Evolutionary conservation across 2,113 vertebrate genomes (phyloP).

Genomic region (Otis tarda): DNA sequence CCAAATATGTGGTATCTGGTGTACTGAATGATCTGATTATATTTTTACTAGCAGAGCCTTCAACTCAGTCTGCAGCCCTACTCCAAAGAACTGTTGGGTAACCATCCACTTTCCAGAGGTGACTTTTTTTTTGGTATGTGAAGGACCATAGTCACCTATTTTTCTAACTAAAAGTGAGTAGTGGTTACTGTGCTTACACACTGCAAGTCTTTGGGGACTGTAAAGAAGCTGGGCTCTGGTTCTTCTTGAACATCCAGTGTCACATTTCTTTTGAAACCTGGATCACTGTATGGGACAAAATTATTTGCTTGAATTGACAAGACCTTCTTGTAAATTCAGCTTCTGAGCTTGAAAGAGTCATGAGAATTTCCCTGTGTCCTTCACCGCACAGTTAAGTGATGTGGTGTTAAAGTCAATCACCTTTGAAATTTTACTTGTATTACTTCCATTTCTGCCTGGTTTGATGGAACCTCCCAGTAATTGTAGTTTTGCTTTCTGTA

Average conservation of each 20-base stretch:
- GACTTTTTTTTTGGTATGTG: neutral
- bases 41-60: conserved; percentile 39
- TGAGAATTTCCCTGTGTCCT: neutral
- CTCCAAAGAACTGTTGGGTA: neutral
- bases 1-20: conserved; percentile 56
- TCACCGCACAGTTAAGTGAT: neutral
- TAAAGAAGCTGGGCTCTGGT: neutral
- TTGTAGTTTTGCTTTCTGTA: neutral
- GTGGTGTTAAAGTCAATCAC: neutral
- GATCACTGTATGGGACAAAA: neutral
- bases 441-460: neutral
- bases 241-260: neutral
- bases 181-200: neutral
- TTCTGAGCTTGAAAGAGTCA: neutral
- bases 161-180: neutral
- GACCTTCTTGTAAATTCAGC: neutral
- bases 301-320: neutral
- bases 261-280: neutral
- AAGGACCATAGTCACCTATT: neutral
- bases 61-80: neutral
- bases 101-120: neutral
- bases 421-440: neutral
- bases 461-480: neutral
- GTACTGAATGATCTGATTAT: conserved; percentile 58
- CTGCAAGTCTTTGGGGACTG: neutral